Conservation (phyloP, 2,888 invertebrate genomes). For the Cheiracanthium punctorium region DNA sequence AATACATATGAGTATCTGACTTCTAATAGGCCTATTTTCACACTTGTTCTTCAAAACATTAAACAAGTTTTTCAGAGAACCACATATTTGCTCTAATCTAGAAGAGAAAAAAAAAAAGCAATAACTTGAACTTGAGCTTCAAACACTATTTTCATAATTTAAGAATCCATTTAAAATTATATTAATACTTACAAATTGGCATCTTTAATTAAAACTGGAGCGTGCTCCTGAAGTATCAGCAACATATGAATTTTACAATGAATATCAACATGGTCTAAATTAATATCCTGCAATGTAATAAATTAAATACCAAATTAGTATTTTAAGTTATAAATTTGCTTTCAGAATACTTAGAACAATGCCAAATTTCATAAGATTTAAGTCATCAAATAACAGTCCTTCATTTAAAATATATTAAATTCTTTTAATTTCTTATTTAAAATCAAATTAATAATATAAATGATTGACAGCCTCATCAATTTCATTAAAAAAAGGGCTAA, state of each 20-base stretch:
- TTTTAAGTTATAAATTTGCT: no score
- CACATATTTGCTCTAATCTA: constrained; percentile 52
- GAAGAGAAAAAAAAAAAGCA: not conserved
- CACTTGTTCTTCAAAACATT: constrained; percentile 21
- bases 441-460: no score
- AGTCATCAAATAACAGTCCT: no score
- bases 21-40: constrained; percentile 43
- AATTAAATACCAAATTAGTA: no score
- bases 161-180: not conserved
- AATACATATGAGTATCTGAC: constrained; percentile 38
- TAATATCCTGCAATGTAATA: constrained; percentile 45
- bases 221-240: constrained; percentile 42
- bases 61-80: constrained; percentile 37
- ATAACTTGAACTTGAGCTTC: not conserved
- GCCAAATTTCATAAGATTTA: no score
- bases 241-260: constrained; percentile 43
- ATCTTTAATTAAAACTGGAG: constrained; percentile 36
- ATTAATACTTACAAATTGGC: constrained; percentile 39
- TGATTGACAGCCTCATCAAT: no score
- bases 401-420: no score
- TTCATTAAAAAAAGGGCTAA: no score
- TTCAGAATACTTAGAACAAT: no score
- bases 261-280: constrained; percentile 30
- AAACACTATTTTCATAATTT: not conserved
- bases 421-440: no score